phyloP scores from a whole-genome alignment of 1,140 invertebrate species.

The Phymastichus coffea region DNA sequence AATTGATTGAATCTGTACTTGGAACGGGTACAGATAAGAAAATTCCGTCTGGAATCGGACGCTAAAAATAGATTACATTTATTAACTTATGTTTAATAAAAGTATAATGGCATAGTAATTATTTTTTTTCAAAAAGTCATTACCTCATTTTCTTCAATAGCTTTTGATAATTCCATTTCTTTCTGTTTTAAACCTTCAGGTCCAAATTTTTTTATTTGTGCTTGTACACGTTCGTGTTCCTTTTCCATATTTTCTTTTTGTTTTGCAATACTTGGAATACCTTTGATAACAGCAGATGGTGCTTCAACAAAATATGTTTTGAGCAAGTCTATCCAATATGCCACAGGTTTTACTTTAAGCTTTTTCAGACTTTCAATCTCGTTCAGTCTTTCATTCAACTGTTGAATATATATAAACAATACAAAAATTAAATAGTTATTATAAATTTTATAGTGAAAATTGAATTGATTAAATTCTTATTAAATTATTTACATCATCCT shows the following conservation, averaged over 20 bases:
- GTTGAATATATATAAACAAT: no score
- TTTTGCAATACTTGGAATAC: constrained; percentile 61
- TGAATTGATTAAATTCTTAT: constrained; percentile 1
- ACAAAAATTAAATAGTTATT: constrained; percentile 24
- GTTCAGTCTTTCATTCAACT: constrained; percentile 75
- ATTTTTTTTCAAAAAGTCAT: constrained; percentile 12
- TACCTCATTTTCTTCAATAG: constrained; percentile 77
- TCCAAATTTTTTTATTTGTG: constrained; percentile 66
- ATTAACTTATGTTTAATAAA: constrained; percentile 9
- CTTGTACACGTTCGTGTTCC: constrained; percentile 67
- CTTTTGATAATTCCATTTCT: constrained; percentile 63
- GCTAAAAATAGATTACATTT: constrained; percentile 7
- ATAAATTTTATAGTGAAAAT: constrained; percentile 10
- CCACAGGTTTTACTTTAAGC: constrained; percentile 62
- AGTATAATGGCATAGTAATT: neutral
- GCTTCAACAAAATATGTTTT: constrained; percentile 70
- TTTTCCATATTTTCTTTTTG: constrained; percentile 63
- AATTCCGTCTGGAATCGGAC: constrained; percentile 64
- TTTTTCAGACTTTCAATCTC: constrained; percentile 65
- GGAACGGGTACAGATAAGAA: constrained; percentile 72
- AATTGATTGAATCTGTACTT: constrained; percentile 66
- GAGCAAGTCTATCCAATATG: constrained; percentile 74
- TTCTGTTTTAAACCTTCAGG: constrained; percentile 68
- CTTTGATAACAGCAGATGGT: constrained; percentile 57
- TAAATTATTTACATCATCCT: constrained; percentile 68